A percentile compares a stretch with the other conserved stretches of the same genome.
phyloP scores from a whole-genome alignment of 2,797 vertebrate species.

The Fundulus diaphanus region DNA sequence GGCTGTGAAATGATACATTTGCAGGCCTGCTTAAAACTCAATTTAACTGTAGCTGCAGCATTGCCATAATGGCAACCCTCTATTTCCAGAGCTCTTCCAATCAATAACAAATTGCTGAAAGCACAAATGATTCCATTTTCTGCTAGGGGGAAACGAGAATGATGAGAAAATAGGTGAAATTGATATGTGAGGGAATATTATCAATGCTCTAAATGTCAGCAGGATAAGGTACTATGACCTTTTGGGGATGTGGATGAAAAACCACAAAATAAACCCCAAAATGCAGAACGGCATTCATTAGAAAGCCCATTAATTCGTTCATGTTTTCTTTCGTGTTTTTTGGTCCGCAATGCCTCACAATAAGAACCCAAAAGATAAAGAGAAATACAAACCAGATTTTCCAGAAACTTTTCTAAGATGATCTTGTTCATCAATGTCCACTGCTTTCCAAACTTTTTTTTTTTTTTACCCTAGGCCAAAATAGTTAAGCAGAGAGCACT shows the following conservation, averaged over 20 bases:
- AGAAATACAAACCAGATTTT: constrained; percentile 11
- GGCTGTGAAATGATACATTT: constrained; percentile 86
- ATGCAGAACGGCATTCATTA: constrained; percentile 70
- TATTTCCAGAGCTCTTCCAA: constrained; percentile 86
- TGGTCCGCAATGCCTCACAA: constrained; percentile 22
- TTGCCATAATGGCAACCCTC: constrained; percentile 85
- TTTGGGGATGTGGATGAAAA: constrained; percentile 65
- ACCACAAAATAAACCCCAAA: constrained; percentile 72
- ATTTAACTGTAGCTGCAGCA: constrained; percentile 84
- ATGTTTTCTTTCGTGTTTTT: not conserved
- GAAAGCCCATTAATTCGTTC: constrained; percentile 38
- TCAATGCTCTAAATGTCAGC: constrained; percentile 85
- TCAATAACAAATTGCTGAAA: constrained; percentile 90
- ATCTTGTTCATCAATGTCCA: constrained; percentile 7
- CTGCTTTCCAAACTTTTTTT: not conserved
- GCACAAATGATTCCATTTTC: constrained; percentile 89
- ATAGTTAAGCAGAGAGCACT: no score
- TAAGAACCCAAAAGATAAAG: constrained; percentile 31
- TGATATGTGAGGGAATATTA: constrained; percentile 88
- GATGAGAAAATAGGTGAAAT: constrained; percentile 88
- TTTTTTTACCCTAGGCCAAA: no score
- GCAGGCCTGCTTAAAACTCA: constrained; percentile 87
- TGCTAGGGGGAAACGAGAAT: constrained; percentile 84
- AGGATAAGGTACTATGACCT: constrained; percentile 80
- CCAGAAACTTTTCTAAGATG: not conserved